Percentiles rank a stretch among this genome's conserved stretches.
Conservation (phyloP, 92 coral and sea anemone species). For the Paramuricea clavata region DNA sequence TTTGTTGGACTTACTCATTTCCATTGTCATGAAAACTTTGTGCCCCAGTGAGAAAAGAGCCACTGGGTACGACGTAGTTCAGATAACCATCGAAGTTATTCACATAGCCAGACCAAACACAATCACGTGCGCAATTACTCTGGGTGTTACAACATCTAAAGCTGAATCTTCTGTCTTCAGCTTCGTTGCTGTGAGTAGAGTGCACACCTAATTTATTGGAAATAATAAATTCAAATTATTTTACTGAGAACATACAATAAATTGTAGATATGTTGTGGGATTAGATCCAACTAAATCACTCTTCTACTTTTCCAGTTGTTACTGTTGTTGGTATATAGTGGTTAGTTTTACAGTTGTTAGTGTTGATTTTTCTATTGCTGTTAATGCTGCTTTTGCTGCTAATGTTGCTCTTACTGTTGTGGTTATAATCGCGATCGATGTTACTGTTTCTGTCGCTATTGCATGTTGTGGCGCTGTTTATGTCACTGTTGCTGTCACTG, state of each 20-base stretch:
- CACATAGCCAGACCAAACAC: neutral
- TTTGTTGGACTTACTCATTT: neutral
- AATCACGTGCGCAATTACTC: neutral
- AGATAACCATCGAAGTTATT: neutral
- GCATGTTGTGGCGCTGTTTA: neutral
- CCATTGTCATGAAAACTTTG: constrained; percentile 6
- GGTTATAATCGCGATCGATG: too few relatives aligned
- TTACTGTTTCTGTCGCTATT: too few relatives aligned
- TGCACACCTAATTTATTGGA: neutral
- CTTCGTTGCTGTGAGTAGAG: neutral
- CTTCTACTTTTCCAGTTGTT: too few relatives aligned
- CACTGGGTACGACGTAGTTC: neutral
- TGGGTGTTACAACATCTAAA: neutral
- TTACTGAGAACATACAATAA: neutral
- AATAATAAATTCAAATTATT: neutral
- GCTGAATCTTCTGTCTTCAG: neutral
- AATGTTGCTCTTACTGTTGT: too few relatives aligned
- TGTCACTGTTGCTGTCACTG: too few relatives aligned
- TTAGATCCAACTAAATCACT: neutral
- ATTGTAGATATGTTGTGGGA: neutral
- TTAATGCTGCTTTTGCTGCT: too few relatives aligned
- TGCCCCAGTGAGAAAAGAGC: neutral
- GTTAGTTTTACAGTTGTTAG: too few relatives aligned
- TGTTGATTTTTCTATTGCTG: too few relatives aligned
- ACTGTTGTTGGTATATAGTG: neutral